A percentile compares a stretch with the other conserved stretches of the same genome.
Evolutionary conservation across 1,140 invertebrate species (phyloP).

Genomic region (Panulirus ornatus): DNA sequence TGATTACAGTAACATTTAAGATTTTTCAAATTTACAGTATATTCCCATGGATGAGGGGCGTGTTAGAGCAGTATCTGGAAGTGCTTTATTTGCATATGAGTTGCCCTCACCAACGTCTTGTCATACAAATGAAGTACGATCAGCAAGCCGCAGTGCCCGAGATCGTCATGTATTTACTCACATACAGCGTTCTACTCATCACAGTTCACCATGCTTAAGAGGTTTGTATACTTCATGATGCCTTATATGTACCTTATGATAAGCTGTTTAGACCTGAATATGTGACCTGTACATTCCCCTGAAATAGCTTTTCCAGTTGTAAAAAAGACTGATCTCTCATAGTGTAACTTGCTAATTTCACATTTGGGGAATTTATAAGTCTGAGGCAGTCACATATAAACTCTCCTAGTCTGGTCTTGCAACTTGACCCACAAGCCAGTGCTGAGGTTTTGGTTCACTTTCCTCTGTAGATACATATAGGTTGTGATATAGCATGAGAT

Average conservation of each 20-base stretch:
- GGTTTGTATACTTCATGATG: slow-evolving; percentile 49
- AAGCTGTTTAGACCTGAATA: not conserved
- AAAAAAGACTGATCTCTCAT: too few species aligned
- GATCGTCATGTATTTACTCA: slow-evolving; percentile 78
- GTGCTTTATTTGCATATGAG: slow-evolving; percentile 81
- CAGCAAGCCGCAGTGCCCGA: slow-evolving; percentile 70
- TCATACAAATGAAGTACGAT: slow-evolving; percentile 64
- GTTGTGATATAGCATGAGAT: too few species aligned
- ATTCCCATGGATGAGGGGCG: slow-evolving; percentile 64
- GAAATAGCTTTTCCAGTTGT: too few species aligned
- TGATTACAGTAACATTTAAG: too few species aligned
- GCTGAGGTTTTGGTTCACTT: too few species aligned
- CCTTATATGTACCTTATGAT: not conserved
- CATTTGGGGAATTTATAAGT: too few species aligned
- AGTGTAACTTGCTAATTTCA: too few species aligned
- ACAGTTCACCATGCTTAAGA: slow-evolving; percentile 68
- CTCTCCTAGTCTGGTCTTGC: too few species aligned
- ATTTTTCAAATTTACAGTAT: slow-evolving; percentile 57
- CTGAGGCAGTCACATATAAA: too few species aligned
- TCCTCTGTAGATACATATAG: too few species aligned
- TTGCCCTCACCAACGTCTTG: slow-evolving; percentile 77
- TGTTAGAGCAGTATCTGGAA: slow-evolving; percentile 65
- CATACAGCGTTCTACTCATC: slow-evolving; percentile 78
- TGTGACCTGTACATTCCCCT: not conserved
- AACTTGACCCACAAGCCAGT: too few species aligned